These are phyloP conservation scores for Chrysotoxum bicinctum DNA, from an alignment of 2,888 invertebrate species.

Conservation along the genomic window DNA sequence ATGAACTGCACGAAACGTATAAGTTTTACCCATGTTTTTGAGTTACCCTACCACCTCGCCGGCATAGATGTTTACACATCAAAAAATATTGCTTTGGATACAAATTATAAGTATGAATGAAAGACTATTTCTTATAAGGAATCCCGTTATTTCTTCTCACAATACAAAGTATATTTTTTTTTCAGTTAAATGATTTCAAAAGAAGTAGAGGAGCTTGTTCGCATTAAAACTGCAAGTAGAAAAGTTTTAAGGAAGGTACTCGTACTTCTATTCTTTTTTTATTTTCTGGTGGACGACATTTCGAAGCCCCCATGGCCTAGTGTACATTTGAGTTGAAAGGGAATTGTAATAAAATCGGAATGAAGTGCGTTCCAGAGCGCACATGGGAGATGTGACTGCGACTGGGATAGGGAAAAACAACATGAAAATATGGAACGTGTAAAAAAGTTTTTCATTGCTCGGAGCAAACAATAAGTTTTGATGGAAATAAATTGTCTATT, in stretches of 20 bases:
- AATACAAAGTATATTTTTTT: conserved; percentile 41
- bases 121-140: no score
- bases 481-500: conserved; percentile 60
- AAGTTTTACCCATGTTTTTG: no score
- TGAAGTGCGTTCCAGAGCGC: conserved; percentile 48
- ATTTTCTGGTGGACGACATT: not conserved
- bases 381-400: not conserved
- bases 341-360: conserved; percentile 58
- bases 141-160: conserved; percentile 25
- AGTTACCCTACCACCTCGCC: no score
- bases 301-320: conserved; percentile 26
- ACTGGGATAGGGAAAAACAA: not conserved
- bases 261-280: conserved; percentile 2
- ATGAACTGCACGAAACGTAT: no score
- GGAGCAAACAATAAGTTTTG: conserved; percentile 62
- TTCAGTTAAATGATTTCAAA: conserved; percentile 40
- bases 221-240: conserved; percentile 52
- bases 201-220: conserved; percentile 27
- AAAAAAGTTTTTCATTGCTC: conserved; percentile 51
- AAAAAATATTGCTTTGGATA: no score
- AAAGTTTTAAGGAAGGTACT: conserved; percentile 33
- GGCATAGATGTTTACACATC: no score
- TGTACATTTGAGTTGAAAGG: conserved; percentile 47
- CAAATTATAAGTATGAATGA: no score
- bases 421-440: not conserved